These are phyloP conservation scores for Cnemophilus loriae DNA, from an alignment of 2,113 vertebrate species.

Conservation along the genomic window DNA sequence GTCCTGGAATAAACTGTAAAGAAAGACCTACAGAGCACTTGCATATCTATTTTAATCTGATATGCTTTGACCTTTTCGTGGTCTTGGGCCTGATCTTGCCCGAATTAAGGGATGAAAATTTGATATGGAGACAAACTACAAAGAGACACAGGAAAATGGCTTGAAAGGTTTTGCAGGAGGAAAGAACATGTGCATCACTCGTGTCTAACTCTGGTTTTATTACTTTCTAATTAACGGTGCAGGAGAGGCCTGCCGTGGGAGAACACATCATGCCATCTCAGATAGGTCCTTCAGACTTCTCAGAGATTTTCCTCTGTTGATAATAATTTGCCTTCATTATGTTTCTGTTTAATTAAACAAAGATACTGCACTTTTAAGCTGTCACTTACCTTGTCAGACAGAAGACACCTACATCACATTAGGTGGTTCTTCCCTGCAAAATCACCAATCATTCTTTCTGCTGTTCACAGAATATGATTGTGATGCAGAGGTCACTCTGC, in stretches of 20 bases:
- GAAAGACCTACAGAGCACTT: background rate
- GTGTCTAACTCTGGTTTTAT: background rate
- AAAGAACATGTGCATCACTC: background rate
- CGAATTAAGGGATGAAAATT: background rate
- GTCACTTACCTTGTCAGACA: background rate
- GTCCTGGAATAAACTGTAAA: background rate
- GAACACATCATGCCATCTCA: background rate
- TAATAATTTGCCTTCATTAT: background rate
- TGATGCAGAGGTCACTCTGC: background rate
- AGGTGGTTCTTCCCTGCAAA: background rate
- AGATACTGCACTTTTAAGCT: background rate
- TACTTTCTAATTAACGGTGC: background rate
- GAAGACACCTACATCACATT: background rate
- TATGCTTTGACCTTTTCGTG: background rate
- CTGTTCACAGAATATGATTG: background rate
- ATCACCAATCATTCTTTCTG: background rate
- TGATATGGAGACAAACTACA: background rate
- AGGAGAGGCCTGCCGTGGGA: background rate
- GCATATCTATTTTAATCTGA: background rate
- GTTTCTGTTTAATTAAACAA: background rate
- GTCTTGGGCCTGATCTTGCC: background rate
- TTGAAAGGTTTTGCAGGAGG: background rate
- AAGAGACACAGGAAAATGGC: background rate
- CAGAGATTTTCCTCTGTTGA: background rate
- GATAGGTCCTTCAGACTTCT: background rate